Evolutionary conservation across 2,888 invertebrate genomes (phyloP), one percentile per base, ranked within the genome.

Genomic region (Stenolophus ochropezus): DNA sequence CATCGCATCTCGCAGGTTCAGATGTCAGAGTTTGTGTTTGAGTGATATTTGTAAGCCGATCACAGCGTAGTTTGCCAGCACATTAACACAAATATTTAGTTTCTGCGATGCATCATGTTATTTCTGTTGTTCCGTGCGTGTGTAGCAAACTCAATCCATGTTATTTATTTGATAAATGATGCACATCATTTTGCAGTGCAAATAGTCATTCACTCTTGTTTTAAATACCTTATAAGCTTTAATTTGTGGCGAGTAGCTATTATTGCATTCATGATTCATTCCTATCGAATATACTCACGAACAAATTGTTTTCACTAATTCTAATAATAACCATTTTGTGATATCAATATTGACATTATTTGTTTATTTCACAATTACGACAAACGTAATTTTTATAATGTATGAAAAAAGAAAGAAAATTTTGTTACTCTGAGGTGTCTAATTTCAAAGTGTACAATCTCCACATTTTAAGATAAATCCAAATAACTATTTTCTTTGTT

Each of bases 31-130:
- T 69, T 69, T 69, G 27, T 0, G n/a, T 69, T 33, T 33, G 33
- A 33, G 4, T 33, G 16, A 69, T 69, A 23, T 69, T 69, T 27
- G 65, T 33, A 69, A 69, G 33, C 65, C 14, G 65, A 69, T 69
- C 33, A 33, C 33, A 69, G 3, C 65, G 20, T 33, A 69, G 33
- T 33, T 69, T 69, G 18, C 27, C 33, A 14, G 61, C 16, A 69
- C 65, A 33, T 18, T 33, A 69, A 33, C 16, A 33, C 33, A 27
- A 69, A 69, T 33, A 69, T 69, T 27, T 61, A 25, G 56, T 20
- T 56, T 56, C 2, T 56, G 11, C 56, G 5, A 21, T 20, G 20
- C 56, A 56, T 56, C 8, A 56, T 18, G 56, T 21, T 56, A 56
- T 56, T 21, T 20, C 56, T 20, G 20, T 20, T 5, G 56, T 56